These are phyloP conservation scores for Melanchra persicariae DNA, from an alignment of 2,888 invertebrate genomes.

Conservation along the genomic window DNA sequence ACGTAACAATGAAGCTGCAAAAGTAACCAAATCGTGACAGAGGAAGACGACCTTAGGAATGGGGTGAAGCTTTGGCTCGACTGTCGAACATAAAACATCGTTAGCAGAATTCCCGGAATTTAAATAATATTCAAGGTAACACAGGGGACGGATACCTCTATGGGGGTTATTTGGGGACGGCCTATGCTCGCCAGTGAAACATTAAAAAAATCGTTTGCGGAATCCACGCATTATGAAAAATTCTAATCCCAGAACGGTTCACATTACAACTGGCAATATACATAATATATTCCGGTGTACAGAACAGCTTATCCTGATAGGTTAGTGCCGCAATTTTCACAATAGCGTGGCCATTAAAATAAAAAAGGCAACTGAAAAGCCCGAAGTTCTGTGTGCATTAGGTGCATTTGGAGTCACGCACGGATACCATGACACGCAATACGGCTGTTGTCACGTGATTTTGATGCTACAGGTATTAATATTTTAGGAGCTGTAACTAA, in stretches of 20 bases:
- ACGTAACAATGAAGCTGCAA: background rate
- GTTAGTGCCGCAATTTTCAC: conserved; percentile 66
- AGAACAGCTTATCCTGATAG: conserved; percentile 63
- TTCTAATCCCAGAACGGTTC: conserved; percentile 3
- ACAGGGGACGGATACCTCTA: no score
- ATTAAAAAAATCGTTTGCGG: background rate
- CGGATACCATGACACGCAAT: conserved; percentile 77
- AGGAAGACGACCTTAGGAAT: no score
- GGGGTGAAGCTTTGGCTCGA: no score
- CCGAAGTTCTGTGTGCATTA: conserved; percentile 69
- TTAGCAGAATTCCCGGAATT: no score
- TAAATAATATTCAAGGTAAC: no score
- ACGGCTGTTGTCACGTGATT: conserved; percentile 66
- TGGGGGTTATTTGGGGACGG: no score
- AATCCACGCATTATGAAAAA: background rate
- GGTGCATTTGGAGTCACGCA: conserved; percentile 70
- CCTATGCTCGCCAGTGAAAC: background rate
- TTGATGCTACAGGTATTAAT: conserved; percentile 55
- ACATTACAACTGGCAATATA: background rate
- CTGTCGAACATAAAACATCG: no score
- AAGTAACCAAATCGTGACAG: background rate
- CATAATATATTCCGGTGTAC: conserved; percentile 9
- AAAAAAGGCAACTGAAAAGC: conserved; percentile 73
- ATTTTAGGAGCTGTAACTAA: conserved; percentile 54
- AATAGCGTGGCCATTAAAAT: conserved; percentile 72